These are phyloP conservation scores for Amphiprion ocellaris DNA, from an alignment of 2,113 vertebrate genomes.

Conservation along the genomic window DNA sequence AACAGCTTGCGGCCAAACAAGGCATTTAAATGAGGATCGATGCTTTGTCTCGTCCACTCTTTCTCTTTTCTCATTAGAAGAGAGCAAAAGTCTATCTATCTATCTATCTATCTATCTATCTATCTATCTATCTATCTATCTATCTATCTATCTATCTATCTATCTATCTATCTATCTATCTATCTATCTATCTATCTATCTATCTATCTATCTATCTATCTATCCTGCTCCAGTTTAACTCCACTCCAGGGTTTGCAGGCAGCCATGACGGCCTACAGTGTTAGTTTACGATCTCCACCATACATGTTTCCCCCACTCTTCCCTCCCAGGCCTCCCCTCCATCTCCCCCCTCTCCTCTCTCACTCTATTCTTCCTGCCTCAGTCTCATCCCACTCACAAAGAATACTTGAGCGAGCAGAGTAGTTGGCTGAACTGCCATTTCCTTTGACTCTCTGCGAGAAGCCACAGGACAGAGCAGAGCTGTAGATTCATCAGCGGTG, in stretches of 20 bases:
- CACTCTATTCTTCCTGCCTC: conserved; percentile 56
- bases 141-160: background rate
- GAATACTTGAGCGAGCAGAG: background rate
- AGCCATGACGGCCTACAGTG: conserved; percentile 60
- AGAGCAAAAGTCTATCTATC: no score
- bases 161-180: conserved; percentile 8
- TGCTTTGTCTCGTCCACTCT: background rate
- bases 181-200: conserved; percentile 18
- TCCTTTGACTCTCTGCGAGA: conserved; percentile 11
- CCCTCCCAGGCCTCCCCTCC: conserved; percentile 14
- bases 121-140: conserved; percentile 7
- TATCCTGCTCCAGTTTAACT: conserved; percentile 23
- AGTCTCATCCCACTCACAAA: conserved; percentile 60
- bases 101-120: background rate
- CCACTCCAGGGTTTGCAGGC: conserved; percentile 74
- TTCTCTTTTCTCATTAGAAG: no score
- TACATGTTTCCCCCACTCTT: conserved; percentile 55
- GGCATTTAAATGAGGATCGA: conserved; percentile 30
- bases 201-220: background rate
- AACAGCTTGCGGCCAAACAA: conserved; percentile 44
- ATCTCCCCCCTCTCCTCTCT: conserved; percentile 17
- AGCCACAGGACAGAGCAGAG: conserved; percentile 33
- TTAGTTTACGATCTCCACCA: conserved; percentile 76
- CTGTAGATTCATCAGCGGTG: background rate
- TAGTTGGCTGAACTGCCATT: background rate